These are phyloP conservation scores for Leucoraja ocellata DNA, from an alignment of 2,797 vertebrate genomes.

Conservation along the genomic window DNA sequence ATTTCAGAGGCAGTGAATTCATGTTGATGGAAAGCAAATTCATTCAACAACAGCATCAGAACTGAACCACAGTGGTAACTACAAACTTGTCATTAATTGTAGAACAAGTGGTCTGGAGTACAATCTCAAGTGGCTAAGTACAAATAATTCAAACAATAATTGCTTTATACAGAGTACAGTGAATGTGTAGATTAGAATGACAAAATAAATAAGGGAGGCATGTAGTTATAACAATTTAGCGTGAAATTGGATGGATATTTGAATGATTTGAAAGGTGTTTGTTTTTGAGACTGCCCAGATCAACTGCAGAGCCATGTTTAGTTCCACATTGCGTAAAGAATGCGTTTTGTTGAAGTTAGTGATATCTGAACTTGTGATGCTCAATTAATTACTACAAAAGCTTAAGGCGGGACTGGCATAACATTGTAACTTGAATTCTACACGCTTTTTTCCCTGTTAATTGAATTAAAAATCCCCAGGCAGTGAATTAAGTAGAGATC, in stretches of 20 bases:
- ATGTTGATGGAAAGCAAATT: not conserved
- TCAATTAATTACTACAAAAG: not conserved
- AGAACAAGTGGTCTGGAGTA: not conserved
- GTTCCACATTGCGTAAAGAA: not conserved
- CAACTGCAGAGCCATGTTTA: not conserved
- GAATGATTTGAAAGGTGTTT: not conserved
- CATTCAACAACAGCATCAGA: not conserved
- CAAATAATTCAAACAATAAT: not conserved
- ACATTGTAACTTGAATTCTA: not conserved
- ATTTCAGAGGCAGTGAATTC: not conserved
- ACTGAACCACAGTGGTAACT: not conserved
- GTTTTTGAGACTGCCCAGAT: not conserved
- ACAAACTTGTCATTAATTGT: not conserved
- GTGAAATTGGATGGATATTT: not conserved
- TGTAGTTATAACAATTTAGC: not conserved
- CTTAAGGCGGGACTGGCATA: not conserved
- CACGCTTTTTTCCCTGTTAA: not conserved
- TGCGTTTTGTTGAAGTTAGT: not conserved
- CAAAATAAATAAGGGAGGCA: not conserved
- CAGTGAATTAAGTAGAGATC: not conserved
- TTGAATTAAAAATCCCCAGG: not conserved
- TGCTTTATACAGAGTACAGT: not conserved
- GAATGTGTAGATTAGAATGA: not conserved
- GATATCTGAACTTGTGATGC: not conserved
- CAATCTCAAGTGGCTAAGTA: not conserved